A percentile compares a stretch with the other conserved stretches of the same genome.
These are phyloP conservation scores for Ectropis grisescens DNA, from an alignment of 1,140 invertebrate genomes.

Conservation along the genomic window DNA sequence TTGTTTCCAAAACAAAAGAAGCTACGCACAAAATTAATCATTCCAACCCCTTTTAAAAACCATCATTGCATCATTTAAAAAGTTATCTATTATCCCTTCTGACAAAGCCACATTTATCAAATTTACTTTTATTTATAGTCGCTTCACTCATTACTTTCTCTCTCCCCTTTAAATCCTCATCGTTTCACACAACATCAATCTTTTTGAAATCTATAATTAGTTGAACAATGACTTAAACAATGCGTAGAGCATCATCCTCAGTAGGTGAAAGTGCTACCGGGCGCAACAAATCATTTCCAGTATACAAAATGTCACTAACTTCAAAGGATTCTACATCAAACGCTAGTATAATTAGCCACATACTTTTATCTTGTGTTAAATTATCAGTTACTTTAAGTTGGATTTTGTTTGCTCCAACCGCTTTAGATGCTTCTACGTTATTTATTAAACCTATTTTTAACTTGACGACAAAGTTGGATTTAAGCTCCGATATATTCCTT, in stretches of 20 bases:
- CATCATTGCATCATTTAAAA: too few species aligned
- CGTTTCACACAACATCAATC: constrained; percentile 29
- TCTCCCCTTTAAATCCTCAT: constrained; percentile 12
- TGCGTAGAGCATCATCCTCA: constrained; percentile 17
- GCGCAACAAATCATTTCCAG: constrained; percentile 41
- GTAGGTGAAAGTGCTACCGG: constrained; percentile 23
- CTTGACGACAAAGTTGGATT: constrained; percentile 37
- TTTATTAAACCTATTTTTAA: constrained; percentile 36
- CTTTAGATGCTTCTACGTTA: constrained; percentile 14
- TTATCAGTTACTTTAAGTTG: constrained; percentile 5
- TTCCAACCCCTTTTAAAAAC: too few species aligned
- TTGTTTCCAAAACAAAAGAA: too few species aligned
- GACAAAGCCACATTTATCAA: constrained; percentile 6
- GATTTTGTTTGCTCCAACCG: constrained; percentile 10
- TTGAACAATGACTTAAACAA: constrained; percentile 21
- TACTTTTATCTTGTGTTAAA: constrained; percentile 19
- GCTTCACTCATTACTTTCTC: constrained; percentile 7
- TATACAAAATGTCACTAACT: constrained; percentile 47
- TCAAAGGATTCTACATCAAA: constrained; percentile 54
- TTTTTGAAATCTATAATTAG: constrained; percentile 44
- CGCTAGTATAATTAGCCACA: constrained; percentile 24
- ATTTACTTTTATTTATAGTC: constrained; percentile 6
- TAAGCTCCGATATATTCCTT: constrained; percentile 25
- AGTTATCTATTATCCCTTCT: too few species aligned
- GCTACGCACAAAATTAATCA: too few species aligned